Conservation (phyloP, 2,797 vertebrate genomes). For the Paedocypris micromegethes region DNA sequence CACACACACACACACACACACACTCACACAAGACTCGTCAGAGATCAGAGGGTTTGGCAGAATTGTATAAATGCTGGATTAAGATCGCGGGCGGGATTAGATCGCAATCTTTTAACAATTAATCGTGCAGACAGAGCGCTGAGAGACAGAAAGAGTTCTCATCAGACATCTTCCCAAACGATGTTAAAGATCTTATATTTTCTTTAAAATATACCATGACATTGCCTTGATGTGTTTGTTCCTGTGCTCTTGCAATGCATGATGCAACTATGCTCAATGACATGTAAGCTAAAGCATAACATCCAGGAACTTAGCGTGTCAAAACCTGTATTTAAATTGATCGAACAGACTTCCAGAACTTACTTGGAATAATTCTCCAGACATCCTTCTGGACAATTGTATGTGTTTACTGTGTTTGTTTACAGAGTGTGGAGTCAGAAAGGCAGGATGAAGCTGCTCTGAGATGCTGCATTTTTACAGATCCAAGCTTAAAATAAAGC, state of each 20-base stretch:
- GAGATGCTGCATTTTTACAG: slow-evolving; percentile 5
- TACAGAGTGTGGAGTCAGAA: slow-evolving; percentile 15
- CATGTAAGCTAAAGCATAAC: slow-evolving; percentile 7
- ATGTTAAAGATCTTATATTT: slow-evolving; percentile 12
- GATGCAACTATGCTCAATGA: slow-evolving; percentile 27
- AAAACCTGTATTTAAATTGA: too few species aligned
- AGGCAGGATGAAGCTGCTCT: slow-evolving; percentile 11
- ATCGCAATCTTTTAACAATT: too few species aligned
- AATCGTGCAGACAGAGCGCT: slow-evolving; percentile 35
- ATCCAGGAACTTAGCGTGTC: too few species aligned
- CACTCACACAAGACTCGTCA: too few species aligned
- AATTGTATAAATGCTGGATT: too few species aligned
- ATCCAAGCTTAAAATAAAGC: slow-evolving; percentile 40
- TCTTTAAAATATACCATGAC: slow-evolving; percentile 16
- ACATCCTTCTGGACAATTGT: neutral
- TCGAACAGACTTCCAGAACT: neutral
- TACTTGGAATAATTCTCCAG: slow-evolving; percentile 1
- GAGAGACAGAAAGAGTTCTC: slow-evolving; percentile 38
- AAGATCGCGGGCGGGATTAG: too few species aligned
- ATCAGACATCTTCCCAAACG: slow-evolving; percentile 4
- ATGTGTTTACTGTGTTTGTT: slow-evolving; percentile 3
- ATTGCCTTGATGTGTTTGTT: slow-evolving; percentile 21
- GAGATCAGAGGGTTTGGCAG: too few species aligned
- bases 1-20: too few species aligned
- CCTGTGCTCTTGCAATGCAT: slow-evolving; percentile 1